These are phyloP conservation scores for Hypsopygia costalis DNA, from an alignment of 2,888 invertebrate species.

Conservation along the genomic window DNA sequence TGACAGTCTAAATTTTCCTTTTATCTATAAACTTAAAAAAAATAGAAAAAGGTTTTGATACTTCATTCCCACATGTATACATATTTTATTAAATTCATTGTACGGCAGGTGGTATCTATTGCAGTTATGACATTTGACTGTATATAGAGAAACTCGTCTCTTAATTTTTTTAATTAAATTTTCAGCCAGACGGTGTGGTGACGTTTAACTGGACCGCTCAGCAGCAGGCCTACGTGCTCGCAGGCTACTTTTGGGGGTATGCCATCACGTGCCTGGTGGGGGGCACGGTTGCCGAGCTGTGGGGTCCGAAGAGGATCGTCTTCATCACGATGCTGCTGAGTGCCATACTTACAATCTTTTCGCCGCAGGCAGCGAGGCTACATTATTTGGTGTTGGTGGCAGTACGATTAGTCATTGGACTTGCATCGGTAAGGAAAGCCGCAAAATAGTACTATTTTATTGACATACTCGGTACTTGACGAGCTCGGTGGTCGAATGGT, in stretches of 20 bases:
- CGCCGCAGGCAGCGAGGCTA: constrained; percentile 81
- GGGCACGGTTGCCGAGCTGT: constrained; percentile 83
- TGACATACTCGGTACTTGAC: too few species aligned
- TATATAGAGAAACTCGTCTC: too few species aligned
- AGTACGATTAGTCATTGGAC: constrained; percentile 80
- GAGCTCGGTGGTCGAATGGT: too few species aligned
- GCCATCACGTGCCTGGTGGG: constrained; percentile 82
- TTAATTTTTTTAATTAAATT: too few species aligned
- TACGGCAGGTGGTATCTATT: too few species aligned
- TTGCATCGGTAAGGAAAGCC: constrained; percentile 78
- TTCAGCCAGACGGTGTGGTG: constrained; percentile 58
- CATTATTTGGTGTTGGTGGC: constrained; percentile 80
- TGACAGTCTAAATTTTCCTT: too few species aligned
- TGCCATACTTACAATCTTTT: constrained; percentile 79
- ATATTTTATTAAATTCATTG: too few species aligned
- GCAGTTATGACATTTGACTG: too few species aligned
- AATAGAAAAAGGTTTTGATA: too few species aligned
- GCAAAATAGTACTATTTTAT: background rate
- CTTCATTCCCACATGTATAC: too few species aligned
- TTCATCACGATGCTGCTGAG: constrained; percentile 77
- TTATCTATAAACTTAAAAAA: too few species aligned
- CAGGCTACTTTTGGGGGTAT: constrained; percentile 80
- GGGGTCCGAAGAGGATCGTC: constrained; percentile 81
- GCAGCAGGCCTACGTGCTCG: constrained; percentile 83
- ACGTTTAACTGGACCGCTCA: constrained; percentile 80